A percentile compares a stretch with the other conserved stretches of the same genome.
These are phyloP conservation scores for Enchytraeus crypticus DNA, from an alignment of 2,888 invertebrate genomes.

Conservation along the genomic window DNA sequence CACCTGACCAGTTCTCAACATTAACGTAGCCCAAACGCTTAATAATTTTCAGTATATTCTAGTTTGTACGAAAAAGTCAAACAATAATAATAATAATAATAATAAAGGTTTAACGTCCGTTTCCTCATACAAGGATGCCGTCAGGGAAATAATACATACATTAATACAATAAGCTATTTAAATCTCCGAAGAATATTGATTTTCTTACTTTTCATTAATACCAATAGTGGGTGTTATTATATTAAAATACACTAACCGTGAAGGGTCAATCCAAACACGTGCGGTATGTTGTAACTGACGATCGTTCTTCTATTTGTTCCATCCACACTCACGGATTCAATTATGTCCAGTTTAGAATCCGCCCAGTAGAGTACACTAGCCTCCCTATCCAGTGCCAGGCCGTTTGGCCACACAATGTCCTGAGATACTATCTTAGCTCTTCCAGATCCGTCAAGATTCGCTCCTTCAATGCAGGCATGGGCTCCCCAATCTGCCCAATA, in stretches of 20 bases:
- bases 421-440: slow-evolving; percentile 69
- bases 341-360: slow-evolving; percentile 72
- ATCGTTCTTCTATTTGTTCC: slow-evolving; percentile 59
- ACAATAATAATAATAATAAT: too few relatives aligned
- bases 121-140: too few relatives aligned
- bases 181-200: too few relatives aligned
- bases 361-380: slow-evolving; percentile 67
- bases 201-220: too few relatives aligned
- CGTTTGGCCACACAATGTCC: slow-evolving; percentile 82
- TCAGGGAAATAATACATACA: too few relatives aligned
- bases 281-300: slow-evolving; percentile 60
- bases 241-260: slow-evolving; percentile 59
- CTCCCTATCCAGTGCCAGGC: slow-evolving; percentile 43
- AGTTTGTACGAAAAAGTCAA: too few relatives aligned
- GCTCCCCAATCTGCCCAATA: slow-evolving; percentile 77
- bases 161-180: too few relatives aligned
- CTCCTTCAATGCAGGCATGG: slow-evolving; percentile 67
- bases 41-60: too few relatives aligned
- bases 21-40: too few relatives aligned
- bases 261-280: slow-evolving; percentile 78
- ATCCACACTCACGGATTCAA: slow-evolving; percentile 72
- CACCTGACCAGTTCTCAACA: too few relatives aligned
- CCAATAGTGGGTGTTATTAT: too few relatives aligned
- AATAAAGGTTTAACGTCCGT: too few relatives aligned
- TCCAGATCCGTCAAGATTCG: slow-evolving; percentile 68